Evolutionary conservation across 2,113 vertebrate genomes (phyloP).

Genomic region (Hystrix cristata): DNA sequence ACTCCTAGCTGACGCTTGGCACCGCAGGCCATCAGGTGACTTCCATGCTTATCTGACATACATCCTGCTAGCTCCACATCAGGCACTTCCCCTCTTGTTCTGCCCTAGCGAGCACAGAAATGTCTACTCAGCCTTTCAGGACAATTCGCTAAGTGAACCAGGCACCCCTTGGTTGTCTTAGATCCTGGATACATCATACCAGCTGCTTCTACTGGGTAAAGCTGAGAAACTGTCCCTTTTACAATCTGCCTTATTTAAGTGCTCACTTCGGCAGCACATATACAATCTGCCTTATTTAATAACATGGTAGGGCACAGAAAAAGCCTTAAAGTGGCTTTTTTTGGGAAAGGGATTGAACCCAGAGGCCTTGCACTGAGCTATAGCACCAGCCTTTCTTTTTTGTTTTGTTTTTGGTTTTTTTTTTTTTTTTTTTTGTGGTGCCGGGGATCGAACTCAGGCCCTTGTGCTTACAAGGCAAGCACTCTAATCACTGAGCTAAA

Average conservation of each 20-base stretch:
- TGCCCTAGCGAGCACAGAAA: neutral
- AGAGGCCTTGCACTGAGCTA: too few species aligned
- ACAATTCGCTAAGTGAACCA: neutral
- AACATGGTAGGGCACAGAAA: constrained; percentile 21
- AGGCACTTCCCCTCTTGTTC: neutral
- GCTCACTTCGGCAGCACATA: too few species aligned
- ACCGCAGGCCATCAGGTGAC: neutral
- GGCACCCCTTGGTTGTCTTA: neutral
- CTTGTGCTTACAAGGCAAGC: too few species aligned
- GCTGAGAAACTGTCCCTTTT: neutral
- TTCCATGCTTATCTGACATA: neutral
- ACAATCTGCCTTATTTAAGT: neutral
- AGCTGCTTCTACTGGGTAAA: neutral
- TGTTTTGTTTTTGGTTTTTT: too few species aligned
- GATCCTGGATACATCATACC: neutral
- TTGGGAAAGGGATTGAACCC: neutral
- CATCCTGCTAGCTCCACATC: neutral
- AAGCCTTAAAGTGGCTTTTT: neutral
- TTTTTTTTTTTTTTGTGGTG: too few species aligned
- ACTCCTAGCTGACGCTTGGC: neutral
- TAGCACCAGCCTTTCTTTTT: neutral
- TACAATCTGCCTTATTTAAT: neutral
- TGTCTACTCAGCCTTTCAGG: neutral
- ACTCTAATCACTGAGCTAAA: neutral
- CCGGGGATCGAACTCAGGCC: neutral